phyloP scores from a whole-genome alignment of 1,140 invertebrate genomes.

The Hetaerina americana region DNA sequence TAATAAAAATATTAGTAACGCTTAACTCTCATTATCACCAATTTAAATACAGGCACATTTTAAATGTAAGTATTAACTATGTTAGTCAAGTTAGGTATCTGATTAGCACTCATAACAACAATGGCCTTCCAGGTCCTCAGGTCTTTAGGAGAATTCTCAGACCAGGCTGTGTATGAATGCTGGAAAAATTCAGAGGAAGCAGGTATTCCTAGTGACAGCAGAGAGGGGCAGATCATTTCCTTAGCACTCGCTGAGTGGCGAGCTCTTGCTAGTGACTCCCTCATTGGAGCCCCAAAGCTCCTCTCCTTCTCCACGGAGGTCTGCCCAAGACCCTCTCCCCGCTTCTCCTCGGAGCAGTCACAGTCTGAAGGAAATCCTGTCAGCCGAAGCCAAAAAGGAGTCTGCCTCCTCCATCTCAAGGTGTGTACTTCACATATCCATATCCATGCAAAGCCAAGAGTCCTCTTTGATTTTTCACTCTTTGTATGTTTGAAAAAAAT shows the following conservation, averaged over 20 bases:
- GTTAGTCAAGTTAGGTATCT: no score
- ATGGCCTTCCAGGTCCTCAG: neutral
- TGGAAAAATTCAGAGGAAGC: neutral
- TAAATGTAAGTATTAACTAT: no score
- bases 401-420: neutral
- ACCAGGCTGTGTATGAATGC: neutral
- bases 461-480: no score
- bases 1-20: no score
- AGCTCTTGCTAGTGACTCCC: neutral
- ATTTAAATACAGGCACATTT: no score
- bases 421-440: no score
- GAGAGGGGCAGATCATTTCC: neutral
- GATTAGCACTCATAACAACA: no score
- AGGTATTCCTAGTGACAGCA: neutral
- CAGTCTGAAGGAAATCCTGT: neutral
- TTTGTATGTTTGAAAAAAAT: no score
- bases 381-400: neutral
- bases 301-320: neutral
- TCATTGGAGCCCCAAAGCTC: neutral
- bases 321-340: neutral
- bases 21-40: no score
- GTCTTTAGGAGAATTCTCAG: neutral
- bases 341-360: neutral
- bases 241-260: neutral
- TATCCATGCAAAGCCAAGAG: no score